Percentiles rank a stretch among this genome's conserved stretches.
Evolutionary conservation across 2,113 vertebrate species (phyloP).

Genomic region (Acanthisitta chloris): DNA sequence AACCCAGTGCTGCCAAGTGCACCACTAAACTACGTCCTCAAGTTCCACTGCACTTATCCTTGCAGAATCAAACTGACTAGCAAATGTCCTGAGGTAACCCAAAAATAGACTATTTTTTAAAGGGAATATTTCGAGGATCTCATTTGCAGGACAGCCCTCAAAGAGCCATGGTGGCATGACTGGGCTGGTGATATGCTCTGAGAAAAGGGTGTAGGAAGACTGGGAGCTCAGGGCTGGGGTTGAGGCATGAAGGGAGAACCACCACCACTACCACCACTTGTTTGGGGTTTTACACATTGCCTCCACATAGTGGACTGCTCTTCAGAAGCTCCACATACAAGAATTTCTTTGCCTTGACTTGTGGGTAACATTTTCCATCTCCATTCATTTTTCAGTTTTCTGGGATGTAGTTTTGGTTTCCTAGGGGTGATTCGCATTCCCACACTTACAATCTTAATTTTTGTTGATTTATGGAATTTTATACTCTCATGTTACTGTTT

Average conservation of each 20-base stretch:
- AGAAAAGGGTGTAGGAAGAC: not conserved
- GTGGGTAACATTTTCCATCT: not conserved
- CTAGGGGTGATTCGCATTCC: not conserved
- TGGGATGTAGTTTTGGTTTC: not conserved
- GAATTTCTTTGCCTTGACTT: not conserved
- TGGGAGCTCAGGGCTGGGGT: not conserved
- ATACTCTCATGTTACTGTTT: not conserved
- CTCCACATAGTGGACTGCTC: not conserved
- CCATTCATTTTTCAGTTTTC: not conserved
- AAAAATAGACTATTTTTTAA: not conserved
- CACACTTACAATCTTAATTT: not conserved
- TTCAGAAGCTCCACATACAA: not conserved
- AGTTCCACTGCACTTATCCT: not conserved
- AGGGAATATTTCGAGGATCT: not conserved
- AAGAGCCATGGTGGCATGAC: fast-evolving
- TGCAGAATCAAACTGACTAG: not conserved
- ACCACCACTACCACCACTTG: not conserved
- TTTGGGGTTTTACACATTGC: not conserved
- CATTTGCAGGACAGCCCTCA: not conserved
- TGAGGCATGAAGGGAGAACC: not conserved
- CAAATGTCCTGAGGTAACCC: not conserved
- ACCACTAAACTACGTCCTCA: not conserved
- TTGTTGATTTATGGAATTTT: not conserved
- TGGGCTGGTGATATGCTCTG: fast-evolving
- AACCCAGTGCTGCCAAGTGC: not conserved